Conservation (phyloP, 2,113 vertebrate species). For the Zosterops lateralis region DNA sequence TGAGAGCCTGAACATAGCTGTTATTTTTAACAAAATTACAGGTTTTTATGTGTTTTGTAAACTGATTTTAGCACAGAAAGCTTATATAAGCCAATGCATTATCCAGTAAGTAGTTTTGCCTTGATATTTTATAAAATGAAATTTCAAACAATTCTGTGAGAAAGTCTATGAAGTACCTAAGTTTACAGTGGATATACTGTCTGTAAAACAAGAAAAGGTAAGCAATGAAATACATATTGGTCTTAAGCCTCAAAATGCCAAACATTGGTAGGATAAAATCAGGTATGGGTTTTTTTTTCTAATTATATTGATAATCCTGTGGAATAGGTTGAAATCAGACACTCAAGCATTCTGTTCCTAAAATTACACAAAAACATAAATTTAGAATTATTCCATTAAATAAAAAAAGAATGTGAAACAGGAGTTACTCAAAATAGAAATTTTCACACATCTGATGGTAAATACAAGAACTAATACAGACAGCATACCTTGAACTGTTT, state of each 20-base stretch:
- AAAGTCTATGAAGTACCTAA: not conserved
- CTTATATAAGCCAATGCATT: not conserved
- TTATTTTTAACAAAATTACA: slow-evolving; percentile 3
- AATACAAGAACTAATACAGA: not conserved
- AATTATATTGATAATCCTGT: not conserved
- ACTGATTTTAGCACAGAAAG: not conserved
- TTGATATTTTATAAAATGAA: not conserved
- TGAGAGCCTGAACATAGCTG: slow-evolving; percentile 5
- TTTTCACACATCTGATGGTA: not conserved
- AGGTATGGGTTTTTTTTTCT: not conserved
- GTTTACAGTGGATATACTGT: not conserved
- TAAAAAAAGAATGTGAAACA: not conserved
- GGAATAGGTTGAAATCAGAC: not conserved
- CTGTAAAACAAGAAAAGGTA: not conserved
- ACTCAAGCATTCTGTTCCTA: not conserved
- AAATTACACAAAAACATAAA: not conserved
- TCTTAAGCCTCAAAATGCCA: not conserved
- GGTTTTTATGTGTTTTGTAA: not conserved
- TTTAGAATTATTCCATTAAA: not conserved
- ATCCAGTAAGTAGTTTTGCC: not conserved
- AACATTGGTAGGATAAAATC: not conserved
- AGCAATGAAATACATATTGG: not conserved
- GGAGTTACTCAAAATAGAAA: not conserved
- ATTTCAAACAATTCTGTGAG: not conserved
- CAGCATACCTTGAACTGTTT: not conserved